Evolutionary conservation across 2,888 invertebrate genomes (phyloP).

Genomic region (Epsilonema sp.): DNA sequence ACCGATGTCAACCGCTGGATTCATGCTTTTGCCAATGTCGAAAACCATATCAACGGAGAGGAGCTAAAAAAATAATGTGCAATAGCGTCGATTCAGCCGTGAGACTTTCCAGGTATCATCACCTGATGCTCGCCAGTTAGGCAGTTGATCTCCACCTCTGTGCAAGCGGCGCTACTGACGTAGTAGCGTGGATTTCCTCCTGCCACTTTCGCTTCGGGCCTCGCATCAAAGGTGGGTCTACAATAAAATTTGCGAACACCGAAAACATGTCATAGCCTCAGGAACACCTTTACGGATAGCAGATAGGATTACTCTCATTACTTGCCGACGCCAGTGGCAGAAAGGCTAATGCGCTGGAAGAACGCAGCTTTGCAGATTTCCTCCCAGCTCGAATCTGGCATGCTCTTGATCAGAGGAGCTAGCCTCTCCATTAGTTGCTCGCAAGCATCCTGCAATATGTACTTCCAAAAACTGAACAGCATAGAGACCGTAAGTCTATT

Average conservation of each 20-base stretch:
- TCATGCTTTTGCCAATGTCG: constrained; percentile 81
- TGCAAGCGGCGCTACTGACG: constrained; percentile 60
- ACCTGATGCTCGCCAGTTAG: constrained; percentile 73
- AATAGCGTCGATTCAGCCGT: not conserved
- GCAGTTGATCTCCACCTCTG: constrained; percentile 76
- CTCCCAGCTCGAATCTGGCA: constrained; percentile 62
- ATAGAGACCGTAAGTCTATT: too few species aligned
- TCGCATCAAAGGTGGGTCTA: too few species aligned
- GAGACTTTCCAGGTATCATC: too few species aligned
- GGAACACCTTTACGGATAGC: too few species aligned
- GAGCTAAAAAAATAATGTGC: constrained; percentile 36
- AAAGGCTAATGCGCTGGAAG: not conserved
- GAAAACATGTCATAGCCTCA: too few species aligned
- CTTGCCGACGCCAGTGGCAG: not conserved
- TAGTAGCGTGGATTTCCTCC: constrained; percentile 41
- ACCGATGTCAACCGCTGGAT: constrained; percentile 86
- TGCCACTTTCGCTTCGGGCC: not conserved
- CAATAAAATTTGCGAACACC: too few species aligned
- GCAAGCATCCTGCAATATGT: too few species aligned
- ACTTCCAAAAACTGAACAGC: too few species aligned
- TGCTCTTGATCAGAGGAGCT: too few species aligned
- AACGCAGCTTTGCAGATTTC: constrained; percentile 26
- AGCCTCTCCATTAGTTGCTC: too few species aligned
- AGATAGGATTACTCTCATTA: too few species aligned
- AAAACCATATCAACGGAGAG: constrained; percentile 75